Evolutionary conservation across 2,888 invertebrate species (phyloP).

Genomic region (Macropis europaea): DNA sequence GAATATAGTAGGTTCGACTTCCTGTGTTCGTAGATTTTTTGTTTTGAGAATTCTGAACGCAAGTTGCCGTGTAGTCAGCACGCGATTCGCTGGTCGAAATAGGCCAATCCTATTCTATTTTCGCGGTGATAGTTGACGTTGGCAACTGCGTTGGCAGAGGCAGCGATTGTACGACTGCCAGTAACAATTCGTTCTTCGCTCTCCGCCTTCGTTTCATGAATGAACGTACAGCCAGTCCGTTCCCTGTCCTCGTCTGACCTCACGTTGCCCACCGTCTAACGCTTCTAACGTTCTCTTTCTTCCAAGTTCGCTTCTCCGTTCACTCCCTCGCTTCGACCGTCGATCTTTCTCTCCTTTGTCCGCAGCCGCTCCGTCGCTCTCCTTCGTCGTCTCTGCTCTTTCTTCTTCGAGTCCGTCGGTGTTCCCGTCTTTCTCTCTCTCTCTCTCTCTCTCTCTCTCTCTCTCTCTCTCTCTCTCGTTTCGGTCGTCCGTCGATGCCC

Average conservation of each 20-base stretch:
- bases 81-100: constrained; percentile 27
- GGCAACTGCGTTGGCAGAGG: constrained; percentile 53
- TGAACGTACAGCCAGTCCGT: constrained; percentile 69
- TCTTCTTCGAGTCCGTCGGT: too few relatives aligned
- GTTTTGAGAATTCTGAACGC: too few relatives aligned
- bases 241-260: constrained; percentile 25
- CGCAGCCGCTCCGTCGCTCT: constrained; percentile 6
- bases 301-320: constrained; percentile 14
- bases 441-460: neutral
- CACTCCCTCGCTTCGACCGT: constrained; percentile 33
- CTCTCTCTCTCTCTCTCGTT: neutral
- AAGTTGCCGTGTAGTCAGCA: neutral
- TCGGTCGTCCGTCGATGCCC: neutral
- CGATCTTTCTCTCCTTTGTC: constrained; percentile 6
- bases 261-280: constrained; percentile 46
- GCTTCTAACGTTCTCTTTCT: constrained; percentile 16
- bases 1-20: too few relatives aligned
- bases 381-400: neutral
- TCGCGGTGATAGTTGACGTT: constrained; percentile 50
- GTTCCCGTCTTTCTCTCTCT: neutral
- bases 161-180: constrained; percentile 55
- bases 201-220: constrained; percentile 68
- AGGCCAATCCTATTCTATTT: constrained; percentile 51
- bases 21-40: too few relatives aligned
- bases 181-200: constrained; percentile 56